Conservation (phyloP, 2,888 invertebrate species). For the Bhutanitis thaidina region DNA sequence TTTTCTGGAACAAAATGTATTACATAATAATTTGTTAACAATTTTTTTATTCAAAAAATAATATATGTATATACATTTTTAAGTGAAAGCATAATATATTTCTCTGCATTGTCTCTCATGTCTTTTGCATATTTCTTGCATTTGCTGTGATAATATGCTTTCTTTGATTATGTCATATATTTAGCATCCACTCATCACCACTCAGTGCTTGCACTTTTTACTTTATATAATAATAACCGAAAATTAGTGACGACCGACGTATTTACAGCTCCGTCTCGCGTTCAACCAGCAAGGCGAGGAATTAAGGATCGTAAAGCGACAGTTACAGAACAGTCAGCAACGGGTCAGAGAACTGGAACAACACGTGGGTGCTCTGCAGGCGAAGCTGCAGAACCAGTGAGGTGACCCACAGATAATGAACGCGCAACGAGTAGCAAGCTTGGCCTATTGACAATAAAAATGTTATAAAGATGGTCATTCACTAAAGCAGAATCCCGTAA, state of each 20-base stretch:
- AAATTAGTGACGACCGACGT: slow-evolving; percentile 1
- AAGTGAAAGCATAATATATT: no score
- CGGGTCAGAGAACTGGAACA: slow-evolving; percentile 90
- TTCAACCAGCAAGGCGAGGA: slow-evolving; percentile 90
- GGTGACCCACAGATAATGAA: neutral
- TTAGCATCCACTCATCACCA: no score
- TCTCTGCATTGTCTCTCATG: no score
- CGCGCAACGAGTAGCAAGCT: neutral
- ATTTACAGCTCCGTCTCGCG: slow-evolving; percentile 85
- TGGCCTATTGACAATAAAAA: neutral
- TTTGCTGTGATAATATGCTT: no score
- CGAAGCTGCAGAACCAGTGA: slow-evolving; percentile 43
- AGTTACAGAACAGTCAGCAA: slow-evolving; percentile 88
- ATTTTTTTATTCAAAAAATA: no score
- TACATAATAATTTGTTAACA: no score
- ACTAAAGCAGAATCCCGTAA: neutral
- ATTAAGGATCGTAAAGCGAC: slow-evolving; percentile 86
- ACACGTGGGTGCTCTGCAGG: slow-evolving; percentile 82
- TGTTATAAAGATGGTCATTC: neutral
- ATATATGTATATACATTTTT: no score
- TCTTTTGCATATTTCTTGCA: no score
- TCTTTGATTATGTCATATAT: no score
- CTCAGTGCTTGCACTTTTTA: no score
- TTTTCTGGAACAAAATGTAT: no score
- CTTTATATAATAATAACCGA: no score